phyloP scores from a whole-genome alignment of 2,888 invertebrate genomes.

The Epicampocera succincta region DNA sequence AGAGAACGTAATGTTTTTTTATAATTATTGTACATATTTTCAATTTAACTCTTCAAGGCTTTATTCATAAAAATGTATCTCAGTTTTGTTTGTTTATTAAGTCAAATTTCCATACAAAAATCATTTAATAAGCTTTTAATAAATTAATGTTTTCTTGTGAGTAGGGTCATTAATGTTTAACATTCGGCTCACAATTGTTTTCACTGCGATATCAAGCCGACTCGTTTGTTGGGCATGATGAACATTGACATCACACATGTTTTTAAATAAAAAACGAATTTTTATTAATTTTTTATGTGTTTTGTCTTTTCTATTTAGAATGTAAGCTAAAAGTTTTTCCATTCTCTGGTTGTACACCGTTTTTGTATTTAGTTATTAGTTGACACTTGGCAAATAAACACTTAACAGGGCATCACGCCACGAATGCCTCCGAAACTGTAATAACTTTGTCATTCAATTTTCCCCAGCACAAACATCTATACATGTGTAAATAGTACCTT shows the following conservation, averaged over 20 bases:
- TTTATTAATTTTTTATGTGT: conserved; percentile 6
- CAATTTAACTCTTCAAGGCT: too few relatives aligned
- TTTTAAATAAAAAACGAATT: conserved; percentile 10
- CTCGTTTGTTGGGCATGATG: too few relatives aligned
- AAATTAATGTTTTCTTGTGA: too few relatives aligned
- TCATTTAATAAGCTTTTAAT: too few relatives aligned
- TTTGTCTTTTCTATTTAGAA: conserved; percentile 21
- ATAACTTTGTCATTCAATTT: conserved; percentile 16
- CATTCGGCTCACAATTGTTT: too few relatives aligned
- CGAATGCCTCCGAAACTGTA: conserved; percentile 48
- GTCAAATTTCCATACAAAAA: too few relatives aligned
- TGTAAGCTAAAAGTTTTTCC: conserved; percentile 48
- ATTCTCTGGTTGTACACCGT: conserved; percentile 21
- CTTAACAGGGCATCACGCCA: conserved; percentile 56
- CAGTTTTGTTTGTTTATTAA: too few relatives aligned
- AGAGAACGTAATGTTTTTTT: too few relatives aligned
- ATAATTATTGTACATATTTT: too few relatives aligned
- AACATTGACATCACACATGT: not conserved
- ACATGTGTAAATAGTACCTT: not conserved
- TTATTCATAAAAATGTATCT: too few relatives aligned
- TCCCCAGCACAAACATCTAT: not conserved
- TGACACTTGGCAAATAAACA: conserved; percentile 70
- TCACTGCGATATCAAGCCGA: too few relatives aligned
- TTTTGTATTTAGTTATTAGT: conserved; percentile 48
- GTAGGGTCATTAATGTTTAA: too few relatives aligned